Percentiles rank a stretch among this genome's conserved stretches.
phyloP scores from a whole-genome alignment of 53 echinoderm and acorn worm species.

The Stichopus horrens region DNA sequence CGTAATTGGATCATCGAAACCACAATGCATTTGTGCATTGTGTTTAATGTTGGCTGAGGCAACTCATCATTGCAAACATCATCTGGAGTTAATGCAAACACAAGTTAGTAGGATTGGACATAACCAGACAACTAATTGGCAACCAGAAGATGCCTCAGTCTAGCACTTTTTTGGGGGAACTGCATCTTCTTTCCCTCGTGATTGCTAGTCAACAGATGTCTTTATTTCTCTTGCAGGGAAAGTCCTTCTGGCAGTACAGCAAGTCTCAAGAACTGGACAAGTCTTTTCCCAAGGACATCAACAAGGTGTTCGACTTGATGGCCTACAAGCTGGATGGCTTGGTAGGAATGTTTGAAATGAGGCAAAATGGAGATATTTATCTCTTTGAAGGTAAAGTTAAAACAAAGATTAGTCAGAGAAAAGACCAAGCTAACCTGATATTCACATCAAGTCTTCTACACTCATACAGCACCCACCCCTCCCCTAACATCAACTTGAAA shows the following conservation, averaged over 20 bases:
- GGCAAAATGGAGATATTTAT: constrained; percentile 84
- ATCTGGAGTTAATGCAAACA: too few species aligned
- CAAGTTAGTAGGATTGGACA: too few species aligned
- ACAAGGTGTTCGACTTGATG: constrained; percentile 48
- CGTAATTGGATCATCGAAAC: too few species aligned
- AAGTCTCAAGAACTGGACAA: constrained; percentile 49
- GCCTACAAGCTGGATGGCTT: constrained; percentile 47
- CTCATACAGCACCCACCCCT: background rate
- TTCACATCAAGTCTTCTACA: background rate
- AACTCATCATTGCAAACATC: too few species aligned
- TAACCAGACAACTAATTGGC: too few species aligned
- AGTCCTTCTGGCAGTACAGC: constrained; percentile 73
- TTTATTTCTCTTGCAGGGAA: constrained; percentile 48
- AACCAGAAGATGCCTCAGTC: too few species aligned
- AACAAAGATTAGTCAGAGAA: background rate
- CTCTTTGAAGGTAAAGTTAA: constrained; percentile 73
- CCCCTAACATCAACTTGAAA: background rate
- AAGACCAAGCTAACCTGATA: background rate
- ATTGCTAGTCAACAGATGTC: too few species aligned
- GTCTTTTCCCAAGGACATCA: constrained; percentile 69
- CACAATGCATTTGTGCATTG: too few species aligned
- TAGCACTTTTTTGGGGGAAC: too few species aligned
- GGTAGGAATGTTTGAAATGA: constrained; percentile 70
- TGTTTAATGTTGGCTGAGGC: too few species aligned
- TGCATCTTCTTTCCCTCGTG: too few species aligned